Base-by-base conservation (phyloP, 35 echinoderm and acorn worm species). In the Diadema setosum region DNA sequence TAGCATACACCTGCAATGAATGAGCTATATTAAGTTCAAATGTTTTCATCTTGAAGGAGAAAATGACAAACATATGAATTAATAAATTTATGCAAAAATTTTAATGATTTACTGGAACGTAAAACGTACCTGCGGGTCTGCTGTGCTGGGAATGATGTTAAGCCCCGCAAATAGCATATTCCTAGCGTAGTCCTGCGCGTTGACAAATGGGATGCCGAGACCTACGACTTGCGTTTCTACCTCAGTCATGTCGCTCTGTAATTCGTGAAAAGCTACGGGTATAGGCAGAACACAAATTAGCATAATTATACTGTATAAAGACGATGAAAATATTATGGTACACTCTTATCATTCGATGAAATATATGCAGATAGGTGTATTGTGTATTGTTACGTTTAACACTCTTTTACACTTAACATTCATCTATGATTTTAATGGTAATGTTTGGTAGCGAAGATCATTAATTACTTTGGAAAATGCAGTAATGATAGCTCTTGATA, bases 191-290 rank as follows among this genome's bases (percentile, higher is more conserved):
- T 78, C 73, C 40, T 78, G 73, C n/a, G 73, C 44, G 40, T 78
- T 78, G 2, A 78, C 73, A 78, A 78, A 78, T 18, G 73, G 73
- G 11, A 78, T 78, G 37, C 73, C 73, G 7, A 78, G 73, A 78
- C 40, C 73, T 78, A 5, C 23, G 15, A 78, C 73, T 41, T 78
- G 73, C 3, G 39, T 41, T 78, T 78, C 73, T 11, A 78, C 73
- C 37, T 78, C 73, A 41, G 73, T 42, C 73, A 78, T 78, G 21
- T 78, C 73, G 24, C 39, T 21, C 40, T 78, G 73, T 21, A 78
- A 44, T 33, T 78, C 37, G 21, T 78, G 73, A 41, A 35, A 78
- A 0, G 73, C 73, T 78, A 41, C 24, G 14, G 40, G 36, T 16
- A 43, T 41, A 17, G 3, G 25, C 8, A 23, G 7, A 40, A 2